Percentiles rank a stretch among this genome's conserved stretches.
Conservation (phyloP, 2,113 vertebrate species). For the Xenotilapia longispinis region DNA sequence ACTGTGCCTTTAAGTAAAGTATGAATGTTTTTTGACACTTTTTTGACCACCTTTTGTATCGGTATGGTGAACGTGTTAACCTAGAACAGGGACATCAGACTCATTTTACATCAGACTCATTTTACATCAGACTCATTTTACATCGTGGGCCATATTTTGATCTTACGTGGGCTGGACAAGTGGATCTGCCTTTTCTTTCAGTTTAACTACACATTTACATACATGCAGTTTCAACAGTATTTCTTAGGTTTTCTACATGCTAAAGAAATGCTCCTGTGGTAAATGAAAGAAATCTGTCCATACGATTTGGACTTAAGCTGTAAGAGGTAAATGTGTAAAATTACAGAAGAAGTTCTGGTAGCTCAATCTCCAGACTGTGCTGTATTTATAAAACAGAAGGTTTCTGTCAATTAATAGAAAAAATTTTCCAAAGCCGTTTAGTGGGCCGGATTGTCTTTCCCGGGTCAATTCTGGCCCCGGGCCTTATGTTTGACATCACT, state of each 20-base stretch:
- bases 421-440: accelerated
- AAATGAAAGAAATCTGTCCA: neutral
- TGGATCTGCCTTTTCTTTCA: neutral
- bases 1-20: neutral
- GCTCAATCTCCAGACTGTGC: neutral
- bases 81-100: neutral
- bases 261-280: neutral
- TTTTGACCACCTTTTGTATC: neutral
- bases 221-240: neutral
- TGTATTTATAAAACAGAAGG: neutral
- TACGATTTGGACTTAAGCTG: neutral
- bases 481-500: neutral
- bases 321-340: neutral
- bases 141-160: neutral
- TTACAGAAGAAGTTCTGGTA: neutral
- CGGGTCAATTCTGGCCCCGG: neutral
- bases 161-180: neutral
- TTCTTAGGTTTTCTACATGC: neutral
- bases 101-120: neutral
- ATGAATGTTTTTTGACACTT: neutral
- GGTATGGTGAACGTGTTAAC: neutral
- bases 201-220: neutral
- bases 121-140: neutral
- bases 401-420: neutral
- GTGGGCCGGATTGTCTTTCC: neutral